phyloP scores from a whole-genome alignment of 2,113 vertebrate genomes.

The Zosterops japonicus region DNA sequence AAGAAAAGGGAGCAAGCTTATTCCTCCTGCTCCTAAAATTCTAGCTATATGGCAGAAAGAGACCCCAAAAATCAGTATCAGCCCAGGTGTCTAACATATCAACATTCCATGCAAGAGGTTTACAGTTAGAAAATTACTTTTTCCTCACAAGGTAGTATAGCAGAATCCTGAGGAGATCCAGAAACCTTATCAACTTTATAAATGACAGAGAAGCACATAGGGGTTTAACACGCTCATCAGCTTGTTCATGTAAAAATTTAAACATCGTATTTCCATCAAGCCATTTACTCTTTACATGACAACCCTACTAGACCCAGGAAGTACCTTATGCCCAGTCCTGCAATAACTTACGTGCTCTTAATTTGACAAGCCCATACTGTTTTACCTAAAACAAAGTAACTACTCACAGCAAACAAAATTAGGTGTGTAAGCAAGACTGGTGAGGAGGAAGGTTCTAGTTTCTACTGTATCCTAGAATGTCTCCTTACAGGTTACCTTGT shows the following conservation, averaged over 20 bases:
- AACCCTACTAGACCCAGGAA: not conserved
- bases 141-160: not conserved
- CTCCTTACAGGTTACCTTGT: not conserved
- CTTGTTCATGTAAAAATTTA: not conserved
- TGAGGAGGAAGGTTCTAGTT: not conserved
- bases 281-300: not conserved
- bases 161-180: not conserved
- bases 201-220: not conserved
- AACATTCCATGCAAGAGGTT: not conserved
- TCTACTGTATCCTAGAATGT: not conserved
- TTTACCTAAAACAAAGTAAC: not conserved
- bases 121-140: not conserved
- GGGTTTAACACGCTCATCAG: rapidly evolving
- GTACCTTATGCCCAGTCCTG: not conserved
- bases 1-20: not conserved
- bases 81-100: not conserved
- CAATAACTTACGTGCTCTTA: rapidly evolving
- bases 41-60: not conserved
- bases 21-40: not conserved
- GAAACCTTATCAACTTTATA: not conserved
- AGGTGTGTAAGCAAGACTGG: not conserved
- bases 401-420: not conserved
- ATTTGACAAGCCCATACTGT: not conserved
- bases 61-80: not conserved
- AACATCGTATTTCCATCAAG: not conserved